Base-by-base conservation (phyloP, 1,140 invertebrate genomes). In the Bombus sylvicola region DNA sequence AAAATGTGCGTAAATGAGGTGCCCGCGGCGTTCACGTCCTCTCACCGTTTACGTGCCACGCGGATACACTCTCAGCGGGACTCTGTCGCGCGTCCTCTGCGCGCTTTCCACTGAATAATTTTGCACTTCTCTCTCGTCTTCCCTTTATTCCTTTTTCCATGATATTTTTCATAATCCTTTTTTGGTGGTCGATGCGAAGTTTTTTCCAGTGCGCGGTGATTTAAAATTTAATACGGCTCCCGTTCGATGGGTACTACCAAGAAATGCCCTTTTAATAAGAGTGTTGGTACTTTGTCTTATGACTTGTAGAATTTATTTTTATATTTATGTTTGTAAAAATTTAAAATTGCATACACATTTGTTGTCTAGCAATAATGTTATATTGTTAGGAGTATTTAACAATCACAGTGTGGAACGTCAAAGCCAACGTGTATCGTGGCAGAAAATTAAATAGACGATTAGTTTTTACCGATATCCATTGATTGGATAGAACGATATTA, bases 1-100 rank as follows among this genome's bases (percentile, higher is more conserved):
- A 92, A 93, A 93, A 92, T 88, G 84, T 87, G 88, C 89, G 87
- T 91, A 92, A 92, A 92, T 92, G 92, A 92, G 89, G 76, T 80
- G 92, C 92, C 90, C 47, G 87, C 73, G 86, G 89, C 85, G 64
- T n/a, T 75, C 43, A 83, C 74, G 82, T 68, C 47, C 76, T 86
- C 81, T 75, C 83, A 41, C 71, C 72, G 84, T 77, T 75, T 77
- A 80, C 68, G 81, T 68, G 81, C 13, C 47, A 39, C 79, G 78
- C 84, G 75, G 80, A 89, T 80, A 79, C 37, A 37, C 69, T 73
- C 53, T 85, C 83, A 5, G 5, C 64, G 64, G 18, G 74, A 39
- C 73, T 39, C 34, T 59, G 75, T 84, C 83, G 59, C 59, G 66
- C 9, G 69, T 76, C 64, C 34, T 8, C 53, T 34, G 12, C 39